A percentile compares a stretch with the other conserved stretches of the same genome.
Conservation (phyloP, 2,797 vertebrate species). For the Apodemus agrarius region DNA sequence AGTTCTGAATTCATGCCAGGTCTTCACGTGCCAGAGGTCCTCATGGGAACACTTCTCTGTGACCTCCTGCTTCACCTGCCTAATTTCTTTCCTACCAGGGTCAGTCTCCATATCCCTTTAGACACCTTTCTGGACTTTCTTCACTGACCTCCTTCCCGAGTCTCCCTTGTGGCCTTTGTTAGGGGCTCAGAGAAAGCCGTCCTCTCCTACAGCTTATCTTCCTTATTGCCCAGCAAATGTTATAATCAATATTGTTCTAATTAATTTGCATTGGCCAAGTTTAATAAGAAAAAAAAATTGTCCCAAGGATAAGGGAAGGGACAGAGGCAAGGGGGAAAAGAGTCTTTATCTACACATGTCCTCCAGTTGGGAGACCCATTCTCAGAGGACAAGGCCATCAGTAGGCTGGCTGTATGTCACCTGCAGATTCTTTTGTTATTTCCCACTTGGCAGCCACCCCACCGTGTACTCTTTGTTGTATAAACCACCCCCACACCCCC, state of each 20-base stretch:
- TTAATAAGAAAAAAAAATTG: not conserved
- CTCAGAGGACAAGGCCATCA: conserved; percentile 15
- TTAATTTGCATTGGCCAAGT: conserved; percentile 21
- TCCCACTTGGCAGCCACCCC: conserved; percentile 8
- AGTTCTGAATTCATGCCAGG: not conserved
- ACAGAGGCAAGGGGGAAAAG: not conserved
- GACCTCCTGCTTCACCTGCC: not conserved
- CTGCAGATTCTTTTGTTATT: not conserved
- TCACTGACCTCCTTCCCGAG: not conserved
- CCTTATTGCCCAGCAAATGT: conserved; percentile 13
- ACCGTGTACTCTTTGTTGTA: not conserved
- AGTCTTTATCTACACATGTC: not conserved
- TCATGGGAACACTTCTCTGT: not conserved
- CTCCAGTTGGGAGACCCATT: not conserved
- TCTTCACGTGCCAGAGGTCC: not conserved
- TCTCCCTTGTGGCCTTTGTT: not conserved
- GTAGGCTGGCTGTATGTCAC: not conserved
- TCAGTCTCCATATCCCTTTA: not conserved
- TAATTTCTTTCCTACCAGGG: not conserved
- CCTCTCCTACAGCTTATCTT: not conserved
- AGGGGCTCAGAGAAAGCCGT: not conserved
- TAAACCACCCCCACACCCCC: too few species aligned
- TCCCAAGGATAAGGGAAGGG: conserved; percentile 13
- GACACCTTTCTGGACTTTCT: not conserved
- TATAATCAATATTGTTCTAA: not conserved